Percentiles rank a stretch among this genome's conserved stretches.
These are phyloP conservation scores for Drosophila sordidula DNA, from an alignment of 2,888 invertebrate species.

Conservation along the genomic window DNA sequence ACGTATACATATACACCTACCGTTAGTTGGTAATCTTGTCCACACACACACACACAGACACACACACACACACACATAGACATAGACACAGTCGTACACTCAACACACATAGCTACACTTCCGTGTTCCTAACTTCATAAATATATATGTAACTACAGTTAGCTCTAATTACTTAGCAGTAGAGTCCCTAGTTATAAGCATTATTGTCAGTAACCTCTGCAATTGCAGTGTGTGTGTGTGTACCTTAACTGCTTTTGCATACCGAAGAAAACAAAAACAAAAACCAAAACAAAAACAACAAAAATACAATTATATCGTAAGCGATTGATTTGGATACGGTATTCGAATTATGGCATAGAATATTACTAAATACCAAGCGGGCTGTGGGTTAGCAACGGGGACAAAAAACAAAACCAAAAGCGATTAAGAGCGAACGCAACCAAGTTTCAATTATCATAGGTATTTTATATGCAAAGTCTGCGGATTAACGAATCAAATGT, in stretches of 20 bases:
- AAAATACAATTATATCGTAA: conserved; percentile 12
- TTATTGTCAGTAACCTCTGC: background rate
- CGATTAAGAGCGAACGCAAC: background rate
- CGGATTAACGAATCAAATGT: conserved; percentile 17
- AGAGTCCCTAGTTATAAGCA: conserved; percentile 29
- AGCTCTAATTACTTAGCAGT: conserved; percentile 7
- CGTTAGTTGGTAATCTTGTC: conserved; percentile 16
- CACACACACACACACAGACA: background rate
- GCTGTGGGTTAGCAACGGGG: conserved; percentile 40
- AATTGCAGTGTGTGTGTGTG: background rate
- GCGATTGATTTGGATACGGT: conserved; percentile 11
- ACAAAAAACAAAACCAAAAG: background rate
- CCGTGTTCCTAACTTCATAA: conserved; percentile 62
- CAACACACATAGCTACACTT: conserved; percentile 28
- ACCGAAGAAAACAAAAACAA: background rate
- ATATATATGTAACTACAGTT: conserved; percentile 11
- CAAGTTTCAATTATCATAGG: conserved; percentile 16
- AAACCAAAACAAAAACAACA: background rate
- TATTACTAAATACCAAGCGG: conserved; percentile 32
- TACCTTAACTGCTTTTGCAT: conserved; percentile 29
- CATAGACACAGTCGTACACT: conserved; percentile 12
- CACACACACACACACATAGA: conserved; percentile 11
- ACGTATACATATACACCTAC: conserved; percentile 5
- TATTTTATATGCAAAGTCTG: conserved; percentile 8
- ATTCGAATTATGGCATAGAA: conserved; percentile 13